Evolutionary conservation across 2,888 invertebrate species (phyloP).

Genomic region (Chorisops tibialis): DNA sequence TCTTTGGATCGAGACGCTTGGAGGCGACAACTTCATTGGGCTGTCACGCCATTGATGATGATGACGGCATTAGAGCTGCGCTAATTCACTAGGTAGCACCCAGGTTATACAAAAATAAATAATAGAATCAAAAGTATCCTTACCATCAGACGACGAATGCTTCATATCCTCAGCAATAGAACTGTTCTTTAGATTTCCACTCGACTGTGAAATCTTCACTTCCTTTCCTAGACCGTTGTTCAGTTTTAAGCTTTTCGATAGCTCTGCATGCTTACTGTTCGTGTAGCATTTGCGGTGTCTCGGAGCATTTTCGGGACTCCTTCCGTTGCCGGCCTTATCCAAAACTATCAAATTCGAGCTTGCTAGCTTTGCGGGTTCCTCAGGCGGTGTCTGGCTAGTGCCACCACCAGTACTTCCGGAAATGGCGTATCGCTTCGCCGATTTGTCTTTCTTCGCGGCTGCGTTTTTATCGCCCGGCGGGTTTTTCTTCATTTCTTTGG

Average conservation of each 20-base stretch:
- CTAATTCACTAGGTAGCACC: too few species aligned
- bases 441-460: neutral
- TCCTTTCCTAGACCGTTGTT: slow-evolving; percentile 1
- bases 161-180: neutral
- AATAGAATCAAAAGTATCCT: neutral
- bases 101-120: too few species aligned
- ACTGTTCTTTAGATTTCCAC: neutral
- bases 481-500: neutral
- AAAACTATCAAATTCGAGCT: neutral
- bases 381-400: neutral
- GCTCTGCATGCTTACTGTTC: slow-evolving; percentile 17
- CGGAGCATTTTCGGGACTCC: neutral
- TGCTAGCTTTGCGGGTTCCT: neutral
- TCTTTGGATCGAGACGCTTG: too few species aligned
- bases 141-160: slow-evolving; percentile 7
- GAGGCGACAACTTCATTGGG: too few species aligned
- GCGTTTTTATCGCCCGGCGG: neutral
- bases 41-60: too few species aligned
- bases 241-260: slow-evolving; percentile 1
- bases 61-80: too few species aligned
- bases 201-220: neutral
- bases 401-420: neutral
- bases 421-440: neutral
- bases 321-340: neutral
- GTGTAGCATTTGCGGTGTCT: slow-evolving; percentile 15